A percentile compares a stretch with the other conserved stretches of the same genome.
Conservation (phyloP, 2,113 vertebrate genomes). For the Poecilia latipinna region DNA sequence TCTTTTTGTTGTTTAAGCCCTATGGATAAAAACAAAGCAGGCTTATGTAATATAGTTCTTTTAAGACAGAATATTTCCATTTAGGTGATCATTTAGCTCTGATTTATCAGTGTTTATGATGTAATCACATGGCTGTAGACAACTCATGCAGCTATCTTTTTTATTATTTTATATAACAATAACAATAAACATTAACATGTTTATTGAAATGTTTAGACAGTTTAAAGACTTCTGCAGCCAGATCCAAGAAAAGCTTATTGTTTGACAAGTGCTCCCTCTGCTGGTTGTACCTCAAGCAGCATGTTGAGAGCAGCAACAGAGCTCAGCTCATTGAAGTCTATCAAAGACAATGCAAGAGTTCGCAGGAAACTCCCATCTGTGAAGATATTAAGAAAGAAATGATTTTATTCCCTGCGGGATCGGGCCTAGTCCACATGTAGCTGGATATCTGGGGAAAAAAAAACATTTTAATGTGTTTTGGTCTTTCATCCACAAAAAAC, state of each 20-base stretch:
- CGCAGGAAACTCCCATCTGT: conserved; percentile 95
- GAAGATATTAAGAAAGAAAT: conserved; percentile 26
- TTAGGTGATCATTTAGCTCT: conserved; percentile 57
- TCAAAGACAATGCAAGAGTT: conserved; percentile 90
- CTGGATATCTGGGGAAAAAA: too few relatives aligned
- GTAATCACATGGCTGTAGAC: conserved; percentile 30
- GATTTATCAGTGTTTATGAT: conserved; percentile 55
- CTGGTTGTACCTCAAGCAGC: conserved; percentile 90
- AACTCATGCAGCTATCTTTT: conserved; percentile 18
- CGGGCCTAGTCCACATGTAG: too few relatives aligned
- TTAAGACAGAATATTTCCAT: conserved; percentile 56
- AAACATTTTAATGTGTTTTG: too few relatives aligned
- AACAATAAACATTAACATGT: conserved; percentile 14
- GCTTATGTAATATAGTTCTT: conserved; percentile 64
- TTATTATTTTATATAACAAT: conserved; percentile 32
- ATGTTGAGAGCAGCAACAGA: conserved; percentile 95
- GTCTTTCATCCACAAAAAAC: too few relatives aligned
- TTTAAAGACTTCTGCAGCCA: conserved; percentile 31
- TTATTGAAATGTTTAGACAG: conserved; percentile 25
- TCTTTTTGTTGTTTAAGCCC: conserved; percentile 99
- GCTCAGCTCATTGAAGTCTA: conserved; percentile 97
- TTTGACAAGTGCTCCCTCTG: conserved; percentile 78
- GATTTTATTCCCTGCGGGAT: not conserved
- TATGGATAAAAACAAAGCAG: conserved; percentile 64
- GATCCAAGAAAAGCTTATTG: conserved; percentile 12